These are phyloP conservation scores for Tamandua tetradactyla DNA, from an alignment of 2,797 vertebrate genomes.

Conservation along the genomic window DNA sequence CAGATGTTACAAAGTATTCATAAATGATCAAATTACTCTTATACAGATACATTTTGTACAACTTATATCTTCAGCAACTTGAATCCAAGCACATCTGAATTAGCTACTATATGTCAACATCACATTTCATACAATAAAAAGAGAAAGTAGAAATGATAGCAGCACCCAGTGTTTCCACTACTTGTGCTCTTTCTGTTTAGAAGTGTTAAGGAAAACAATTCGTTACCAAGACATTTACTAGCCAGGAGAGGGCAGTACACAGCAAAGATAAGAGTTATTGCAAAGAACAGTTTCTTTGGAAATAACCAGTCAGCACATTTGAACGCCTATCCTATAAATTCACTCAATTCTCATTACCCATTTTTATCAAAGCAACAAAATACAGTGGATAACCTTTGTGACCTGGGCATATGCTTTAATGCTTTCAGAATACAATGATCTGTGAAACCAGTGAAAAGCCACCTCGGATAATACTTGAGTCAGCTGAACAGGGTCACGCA, in stretches of 20 bases:
- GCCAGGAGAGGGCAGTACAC: constrained; percentile 59
- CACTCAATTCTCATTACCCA: background rate
- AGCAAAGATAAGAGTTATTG: background rate
- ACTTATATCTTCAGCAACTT: constrained; percentile 37
- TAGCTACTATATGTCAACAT: constrained; percentile 16
- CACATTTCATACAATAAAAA: constrained; percentile 55
- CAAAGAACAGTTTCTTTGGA: background rate
- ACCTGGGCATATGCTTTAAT: background rate
- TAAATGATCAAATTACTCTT: constrained; percentile 64
- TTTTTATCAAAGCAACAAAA: constrained; percentile 40
- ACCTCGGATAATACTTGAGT: background rate
- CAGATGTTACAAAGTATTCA: constrained; percentile 19
- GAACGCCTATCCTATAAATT: constrained; percentile 23
- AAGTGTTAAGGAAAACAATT: background rate
- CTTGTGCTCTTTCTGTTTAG: background rate
- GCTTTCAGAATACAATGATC: constrained; percentile 16
- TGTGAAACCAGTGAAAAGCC: constrained; percentile 41
- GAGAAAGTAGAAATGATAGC: constrained; percentile 22
- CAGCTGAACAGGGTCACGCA: background rate
- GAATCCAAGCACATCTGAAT: constrained; percentile 24
- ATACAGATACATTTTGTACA: constrained; percentile 45
- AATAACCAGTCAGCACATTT: constrained; percentile 48
- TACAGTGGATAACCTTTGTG: background rate
- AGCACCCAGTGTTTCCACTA: background rate
- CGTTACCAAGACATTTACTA: background rate